A percentile compares a stretch with the other conserved stretches of the same genome.
phyloP scores from a whole-genome alignment of 2,113 vertebrate genomes.

The Mastomys natalensis region DNA sequence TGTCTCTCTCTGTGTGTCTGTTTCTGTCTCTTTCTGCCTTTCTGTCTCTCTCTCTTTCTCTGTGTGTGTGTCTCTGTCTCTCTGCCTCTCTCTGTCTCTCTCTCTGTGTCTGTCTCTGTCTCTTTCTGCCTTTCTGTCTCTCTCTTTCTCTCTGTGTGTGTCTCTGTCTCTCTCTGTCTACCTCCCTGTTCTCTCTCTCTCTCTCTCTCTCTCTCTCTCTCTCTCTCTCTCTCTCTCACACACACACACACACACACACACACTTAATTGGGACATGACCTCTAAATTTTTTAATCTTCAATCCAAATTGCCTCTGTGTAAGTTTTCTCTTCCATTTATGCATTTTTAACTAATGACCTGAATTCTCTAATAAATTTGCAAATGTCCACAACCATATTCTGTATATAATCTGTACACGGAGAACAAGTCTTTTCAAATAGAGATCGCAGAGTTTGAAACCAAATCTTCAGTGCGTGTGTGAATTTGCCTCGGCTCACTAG shows the following conservation, averaged over 20 bases:
- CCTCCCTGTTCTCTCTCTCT: too few relatives aligned
- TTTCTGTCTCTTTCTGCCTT: too few relatives aligned
- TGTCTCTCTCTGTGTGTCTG: too few relatives aligned
- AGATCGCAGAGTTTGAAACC: conserved; percentile 37
- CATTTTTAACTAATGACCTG: conserved; percentile 2
- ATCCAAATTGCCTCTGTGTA: not conserved
- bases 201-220: too few relatives aligned
- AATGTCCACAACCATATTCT: not conserved
- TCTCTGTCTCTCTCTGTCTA: too few relatives aligned
- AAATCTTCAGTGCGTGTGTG: conserved; percentile 1
- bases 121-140: too few relatives aligned
- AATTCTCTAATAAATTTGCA: conserved; percentile 59
- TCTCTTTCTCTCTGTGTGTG: too few relatives aligned
- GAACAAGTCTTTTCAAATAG: conserved; percentile 22
- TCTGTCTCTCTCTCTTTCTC: too few relatives aligned
- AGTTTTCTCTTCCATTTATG: conserved; percentile 2
- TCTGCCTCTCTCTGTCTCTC: too few relatives aligned
- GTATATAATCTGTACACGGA: not conserved
- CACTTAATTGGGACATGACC: conserved; percentile 43
- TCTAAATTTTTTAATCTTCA: conserved; percentile 33
- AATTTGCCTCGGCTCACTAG: conserved; percentile 6
- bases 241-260: not conserved
- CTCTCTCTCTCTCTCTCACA: too few relatives aligned
- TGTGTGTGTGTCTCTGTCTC: too few relatives aligned
- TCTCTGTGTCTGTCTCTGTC: too few relatives aligned